A percentile compares a stretch with the other conserved stretches of the same genome.
Evolutionary conservation across 2,797 vertebrate species (phyloP).

Genomic region (Ptychadena robeensis): DNA sequence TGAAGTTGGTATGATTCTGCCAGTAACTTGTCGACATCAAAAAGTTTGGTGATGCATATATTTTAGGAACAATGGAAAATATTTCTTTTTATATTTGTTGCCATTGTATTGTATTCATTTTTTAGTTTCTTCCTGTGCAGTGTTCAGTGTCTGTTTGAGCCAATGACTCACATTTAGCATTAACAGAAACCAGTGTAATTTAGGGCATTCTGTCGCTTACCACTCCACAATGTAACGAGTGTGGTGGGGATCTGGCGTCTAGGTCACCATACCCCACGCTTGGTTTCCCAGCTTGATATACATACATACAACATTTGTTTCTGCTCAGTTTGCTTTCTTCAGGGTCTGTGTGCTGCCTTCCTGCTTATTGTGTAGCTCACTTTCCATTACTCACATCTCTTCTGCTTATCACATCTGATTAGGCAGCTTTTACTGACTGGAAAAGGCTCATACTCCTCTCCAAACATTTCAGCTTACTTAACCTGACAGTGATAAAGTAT

Average conservation of each 20-base stretch:
- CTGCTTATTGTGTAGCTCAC: conserved; percentile 35
- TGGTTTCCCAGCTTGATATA: conserved; percentile 32
- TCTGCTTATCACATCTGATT: conserved; percentile 52
- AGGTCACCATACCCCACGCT: conserved; percentile 20
- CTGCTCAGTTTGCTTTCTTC: conserved; percentile 37
- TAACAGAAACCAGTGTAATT: not conserved
- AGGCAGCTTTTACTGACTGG: conserved; percentile 27
- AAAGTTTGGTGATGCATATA: too few species aligned
- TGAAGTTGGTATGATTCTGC: too few species aligned
- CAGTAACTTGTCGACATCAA: too few species aligned
- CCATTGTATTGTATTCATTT: too few species aligned
- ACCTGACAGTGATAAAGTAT: not conserved
- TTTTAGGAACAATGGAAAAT: too few species aligned
- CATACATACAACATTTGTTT: conserved; percentile 42
- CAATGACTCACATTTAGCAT: conserved; percentile 5
- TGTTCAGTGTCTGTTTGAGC: not conserved
- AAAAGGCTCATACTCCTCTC: conserved; percentile 12
- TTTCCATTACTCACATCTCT: conserved; percentile 47
- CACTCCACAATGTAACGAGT: conserved; percentile 8
- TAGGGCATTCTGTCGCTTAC: not conserved
- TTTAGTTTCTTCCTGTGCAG: not conserved
- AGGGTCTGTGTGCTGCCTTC: conserved; percentile 33
- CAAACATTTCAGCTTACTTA: conserved; percentile 16
- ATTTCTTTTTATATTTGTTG: too few species aligned
- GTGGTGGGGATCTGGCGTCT: conserved; percentile 3